A percentile compares a stretch with the other conserved stretches of the same genome.
Conservation (phyloP, 2,113 vertebrate species). For the Dicentrarchus labrax region DNA sequence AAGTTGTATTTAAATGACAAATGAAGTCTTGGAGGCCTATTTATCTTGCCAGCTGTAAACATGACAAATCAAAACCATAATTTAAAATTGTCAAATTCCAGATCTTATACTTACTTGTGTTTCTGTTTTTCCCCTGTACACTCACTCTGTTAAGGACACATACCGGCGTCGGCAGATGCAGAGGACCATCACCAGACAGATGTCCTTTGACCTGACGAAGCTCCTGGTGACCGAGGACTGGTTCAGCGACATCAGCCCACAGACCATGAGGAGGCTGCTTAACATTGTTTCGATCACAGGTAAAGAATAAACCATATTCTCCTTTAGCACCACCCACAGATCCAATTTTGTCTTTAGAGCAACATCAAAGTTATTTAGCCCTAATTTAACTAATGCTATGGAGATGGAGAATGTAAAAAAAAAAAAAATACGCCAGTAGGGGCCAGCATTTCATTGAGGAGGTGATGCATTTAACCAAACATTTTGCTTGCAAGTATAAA, state of each 20-base stretch:
- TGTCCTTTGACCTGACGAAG: conserved; percentile 99
- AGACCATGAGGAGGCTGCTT: conserved; percentile 97
- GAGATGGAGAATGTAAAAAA: too few species aligned
- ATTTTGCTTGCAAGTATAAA: neutral
- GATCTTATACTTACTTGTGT: neutral
- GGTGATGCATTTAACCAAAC: neutral
- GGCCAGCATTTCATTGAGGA: neutral
- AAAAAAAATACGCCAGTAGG: too few species aligned
- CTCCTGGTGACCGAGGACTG: conserved; percentile 97
- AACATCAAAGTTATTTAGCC: neutral
- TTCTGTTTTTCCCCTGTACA: neutral
- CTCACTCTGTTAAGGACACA: conserved; percentile 87
- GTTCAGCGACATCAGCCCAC: conserved; percentile 99
- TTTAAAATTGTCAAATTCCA: neutral
- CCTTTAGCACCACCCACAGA: neutral
- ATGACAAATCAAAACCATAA: neutral
- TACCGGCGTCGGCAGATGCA: conserved; percentile 96
- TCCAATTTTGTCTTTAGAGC: neutral
- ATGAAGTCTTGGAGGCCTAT: neutral
- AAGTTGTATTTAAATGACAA: neutral
- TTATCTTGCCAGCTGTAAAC: neutral
- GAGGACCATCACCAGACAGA: conserved; percentile 93
- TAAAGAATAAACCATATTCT: conserved; percentile 54
- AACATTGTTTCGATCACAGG: conserved; percentile 99
- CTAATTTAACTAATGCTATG: neutral